Evolutionary conservation across 2,113 vertebrate genomes (phyloP).

Genomic region (Peromyscus leucopus): DNA sequence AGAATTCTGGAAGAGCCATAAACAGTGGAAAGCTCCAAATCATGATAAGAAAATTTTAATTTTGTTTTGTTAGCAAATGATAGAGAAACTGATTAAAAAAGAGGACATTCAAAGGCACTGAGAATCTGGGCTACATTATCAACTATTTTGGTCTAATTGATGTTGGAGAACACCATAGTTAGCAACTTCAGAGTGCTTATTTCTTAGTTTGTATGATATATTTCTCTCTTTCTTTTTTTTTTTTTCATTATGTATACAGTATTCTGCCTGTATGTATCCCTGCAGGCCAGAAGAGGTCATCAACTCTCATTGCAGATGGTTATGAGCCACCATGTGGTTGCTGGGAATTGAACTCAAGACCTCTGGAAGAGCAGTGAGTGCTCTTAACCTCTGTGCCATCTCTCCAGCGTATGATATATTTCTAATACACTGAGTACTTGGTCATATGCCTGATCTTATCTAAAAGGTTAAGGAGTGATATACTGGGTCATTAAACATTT

Average conservation of each 20-base stretch:
- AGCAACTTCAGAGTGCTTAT: neutral
- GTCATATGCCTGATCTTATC: neutral
- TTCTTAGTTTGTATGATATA: neutral
- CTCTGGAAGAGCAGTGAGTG: too few relatives aligned
- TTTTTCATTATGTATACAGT: too few relatives aligned
- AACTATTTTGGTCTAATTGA: neutral
- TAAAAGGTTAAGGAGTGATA: neutral
- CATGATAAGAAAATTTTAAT: neutral
- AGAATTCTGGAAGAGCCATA: neutral
- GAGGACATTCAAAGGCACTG: neutral
- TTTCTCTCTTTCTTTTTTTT: neutral
- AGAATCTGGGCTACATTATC: neutral
- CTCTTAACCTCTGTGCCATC: too few relatives aligned
- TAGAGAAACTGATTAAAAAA: neutral
- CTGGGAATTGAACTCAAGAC: too few relatives aligned
- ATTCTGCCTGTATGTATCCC: too few relatives aligned
- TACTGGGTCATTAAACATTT: neutral
- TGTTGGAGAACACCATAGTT: neutral
- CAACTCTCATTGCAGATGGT: too few relatives aligned
- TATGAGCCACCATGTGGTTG: too few relatives aligned
- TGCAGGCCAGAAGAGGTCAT: too few relatives aligned
- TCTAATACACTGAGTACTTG: neutral
- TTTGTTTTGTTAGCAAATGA: constrained; percentile 15
- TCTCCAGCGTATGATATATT: neutral
- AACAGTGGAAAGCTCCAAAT: neutral